Base-by-base conservation (phyloP, 2,888 invertebrate genomes). In the Pimpla rufipes region DNA sequence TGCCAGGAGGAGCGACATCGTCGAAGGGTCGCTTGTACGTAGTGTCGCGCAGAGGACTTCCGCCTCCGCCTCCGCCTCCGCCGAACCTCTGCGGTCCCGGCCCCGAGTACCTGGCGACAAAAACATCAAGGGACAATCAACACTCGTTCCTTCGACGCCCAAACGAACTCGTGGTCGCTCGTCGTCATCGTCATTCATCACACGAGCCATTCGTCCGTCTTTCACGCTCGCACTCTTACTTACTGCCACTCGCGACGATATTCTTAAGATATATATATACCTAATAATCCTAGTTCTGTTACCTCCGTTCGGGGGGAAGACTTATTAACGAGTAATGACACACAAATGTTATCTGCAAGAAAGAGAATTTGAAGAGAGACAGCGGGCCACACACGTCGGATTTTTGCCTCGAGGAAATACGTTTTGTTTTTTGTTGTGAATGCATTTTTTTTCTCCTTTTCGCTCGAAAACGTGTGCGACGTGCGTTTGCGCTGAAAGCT, bases 1-100 rank as follows among this genome's bases (percentile, higher is more conserved):
- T 95, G 13, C 93, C 93, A 5, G 93, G 93, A 7, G 93, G 93
- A 10, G 92, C 93, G 7, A 93, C 91, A 55, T 93, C 93, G 45
- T 93, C 93, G 79, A 93, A 93, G 0, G 84, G 77, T 73, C 93
- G 88, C 87, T 93, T 93, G 37, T 91, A 90, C 40, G 89, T 86
- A 8, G 88, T 68, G 59, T 92, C 91, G 10, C 91, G 87, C 23
- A 85, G 7, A 18, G 91, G 91, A 79, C 90, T 87, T 8, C 68
- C 64, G 18, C 64, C 79, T 7, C 40, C 71, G 3, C 67, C 87
- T 8, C 50, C 86, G 77, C 40, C 71, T 1, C 67, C 87, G 11
- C 50, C 86, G 77, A 91, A 92, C 50, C 92, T 89, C 82, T 91
- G 91, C 0, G 87, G 73, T 16, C 68, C 59, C n/a, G 90, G 88